phyloP scores from a whole-genome alignment of 1,140 invertebrate species.

The Parapsyche elsis region DNA sequence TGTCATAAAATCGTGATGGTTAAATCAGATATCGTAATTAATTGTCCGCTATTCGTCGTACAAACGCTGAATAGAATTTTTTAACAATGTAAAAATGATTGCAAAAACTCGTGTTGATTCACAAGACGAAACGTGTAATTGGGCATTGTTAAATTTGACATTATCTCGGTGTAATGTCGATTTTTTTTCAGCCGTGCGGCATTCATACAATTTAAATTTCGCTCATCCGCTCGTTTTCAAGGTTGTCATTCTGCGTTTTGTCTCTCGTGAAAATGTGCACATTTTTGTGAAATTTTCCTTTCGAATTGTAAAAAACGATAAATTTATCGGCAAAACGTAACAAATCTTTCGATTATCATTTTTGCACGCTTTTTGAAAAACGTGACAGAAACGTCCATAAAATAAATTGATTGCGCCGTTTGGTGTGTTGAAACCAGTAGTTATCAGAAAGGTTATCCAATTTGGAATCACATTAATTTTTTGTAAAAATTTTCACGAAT shows the following conservation, averaged over 20 bases:
- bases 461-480: conserved; percentile 8
- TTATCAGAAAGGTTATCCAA: conserved; percentile 27
- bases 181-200: neutral
- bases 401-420: neutral
- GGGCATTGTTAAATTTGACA: conserved; percentile 32
- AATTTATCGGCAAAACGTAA: neutral
- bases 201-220: too few species aligned
- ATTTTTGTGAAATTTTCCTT: too few species aligned
- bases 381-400: conserved; percentile 17
- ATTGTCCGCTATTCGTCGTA: too few species aligned
- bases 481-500: neutral
- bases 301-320: too few species aligned
- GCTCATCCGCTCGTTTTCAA: too few species aligned
- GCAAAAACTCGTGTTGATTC: conserved; percentile 3
- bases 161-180: neutral
- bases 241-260: too few species aligned
- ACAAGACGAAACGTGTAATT: conserved; percentile 22
- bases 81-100: neutral
- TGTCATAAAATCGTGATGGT: too few species aligned
- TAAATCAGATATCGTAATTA: too few species aligned
- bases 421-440: conserved; percentile 13
- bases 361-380: conserved; percentile 19
- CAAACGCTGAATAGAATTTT: too few species aligned
- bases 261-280: too few species aligned
- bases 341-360: neutral